A percentile compares a stretch with the other conserved stretches of the same genome.
These are phyloP conservation scores for Scartelaos histophorus DNA, from an alignment of 2,113 vertebrate species.

Conservation along the genomic window DNA sequence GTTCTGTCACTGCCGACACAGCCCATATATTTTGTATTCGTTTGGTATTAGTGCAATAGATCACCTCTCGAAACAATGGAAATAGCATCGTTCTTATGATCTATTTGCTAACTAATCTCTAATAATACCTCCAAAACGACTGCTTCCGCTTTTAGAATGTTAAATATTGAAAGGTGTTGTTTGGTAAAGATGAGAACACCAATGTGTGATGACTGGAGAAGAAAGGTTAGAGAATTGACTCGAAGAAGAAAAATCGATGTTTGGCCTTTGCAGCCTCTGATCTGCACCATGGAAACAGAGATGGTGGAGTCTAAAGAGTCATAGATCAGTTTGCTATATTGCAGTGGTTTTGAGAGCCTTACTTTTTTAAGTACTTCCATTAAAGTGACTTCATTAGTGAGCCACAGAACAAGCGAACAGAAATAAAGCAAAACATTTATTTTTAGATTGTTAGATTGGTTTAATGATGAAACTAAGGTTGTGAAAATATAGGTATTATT, in stretches of 20 bases:
- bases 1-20: neutral
- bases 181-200: constrained; percentile 35
- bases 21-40: neutral
- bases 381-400: constrained; percentile 33
- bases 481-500: neutral
- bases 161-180: constrained; percentile 36
- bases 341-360: constrained; percentile 52
- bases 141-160: neutral
- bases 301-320: constrained; percentile 56
- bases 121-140: constrained; percentile 14
- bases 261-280: constrained; percentile 64
- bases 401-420: constrained; percentile 52
- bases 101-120: constrained; percentile 27
- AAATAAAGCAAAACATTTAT: constrained; percentile 7
- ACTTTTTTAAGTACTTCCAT: constrained; percentile 48
- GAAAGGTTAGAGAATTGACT: constrained; percentile 68
- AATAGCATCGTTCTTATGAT: constrained; percentile 23
- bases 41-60: neutral
- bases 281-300: constrained; percentile 68
- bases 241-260: constrained; percentile 62
- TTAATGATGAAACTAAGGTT: neutral
- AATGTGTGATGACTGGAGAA: constrained; percentile 32
- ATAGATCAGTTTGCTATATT: constrained; percentile 57
- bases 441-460: neutral
- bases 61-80: constrained; percentile 5